Percentiles rank a stretch among this genome's conserved stretches.
These are phyloP conservation scores for rat (Rattus norvegicus) DNA, from an alignment of 2,113 vertebrate species.

Conservation along the genomic window GRCr8 NC_086025.1:12074001-12074500, in stretches of 20 bases:
- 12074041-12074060: not conserved
- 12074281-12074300: slow-evolving; percentile 54
- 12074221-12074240: slow-evolving; percentile 73
- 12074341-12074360: not conserved
- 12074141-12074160: slow-evolving; percentile 35
- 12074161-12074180: slow-evolving; percentile 44
- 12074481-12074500: slow-evolving; percentile 87
- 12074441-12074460: slow-evolving; percentile 87
- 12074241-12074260: slow-evolving; percentile 81
- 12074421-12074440: slow-evolving; percentile 73
- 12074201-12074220: slow-evolving; percentile 82
- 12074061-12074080: not conserved
- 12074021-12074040: not conserved
- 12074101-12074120: slow-evolving; percentile 85
- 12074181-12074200: slow-evolving; percentile 77
- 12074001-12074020: not conserved
- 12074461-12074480: slow-evolving; percentile 88
- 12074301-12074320: slow-evolving; percentile 83
- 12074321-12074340: slow-evolving; percentile 85
- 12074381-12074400: slow-evolving; percentile 92
- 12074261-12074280: slow-evolving; percentile 87
- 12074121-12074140: slow-evolving; percentile 68
- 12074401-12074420: slow-evolving; percentile 88
- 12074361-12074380: slow-evolving; percentile 85
- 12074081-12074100: slow-evolving; percentile 88